Conservation (phyloP, 2,113 vertebrate species). For the Lota lota region DNA sequence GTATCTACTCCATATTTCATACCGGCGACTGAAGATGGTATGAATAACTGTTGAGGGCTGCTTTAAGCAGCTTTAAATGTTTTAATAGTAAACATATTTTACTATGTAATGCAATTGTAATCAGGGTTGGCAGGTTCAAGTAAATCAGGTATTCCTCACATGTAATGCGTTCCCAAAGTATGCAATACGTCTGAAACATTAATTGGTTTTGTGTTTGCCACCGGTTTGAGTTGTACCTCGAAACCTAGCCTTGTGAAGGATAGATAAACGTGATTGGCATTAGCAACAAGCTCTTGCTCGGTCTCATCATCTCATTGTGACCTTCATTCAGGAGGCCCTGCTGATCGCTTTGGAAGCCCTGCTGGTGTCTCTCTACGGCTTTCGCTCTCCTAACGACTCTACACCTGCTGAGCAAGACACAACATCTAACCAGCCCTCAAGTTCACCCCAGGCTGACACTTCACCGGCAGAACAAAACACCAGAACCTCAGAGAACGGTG, state of each 20-base stretch:
- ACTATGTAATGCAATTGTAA: background rate
- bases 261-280: background rate
- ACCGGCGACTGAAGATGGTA: too few relatives aligned
- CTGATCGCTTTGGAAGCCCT: conserved; percentile 85
- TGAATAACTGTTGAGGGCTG: too few relatives aligned
- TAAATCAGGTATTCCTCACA: background rate
- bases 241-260: background rate
- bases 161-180: too few relatives aligned
- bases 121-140: background rate
- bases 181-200: too few relatives aligned
- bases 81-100: too few relatives aligned
- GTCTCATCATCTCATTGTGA: background rate
- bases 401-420: conserved; percentile 62
- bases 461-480: background rate
- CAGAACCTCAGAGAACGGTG: background rate
- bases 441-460: conserved; percentile 6
- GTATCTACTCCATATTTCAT: conserved; percentile 53
- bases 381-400: conserved; percentile 61
- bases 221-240: too few relatives aligned
- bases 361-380: conserved; percentile 84
- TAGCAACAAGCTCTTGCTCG: background rate
- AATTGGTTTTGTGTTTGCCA: too few relatives aligned
- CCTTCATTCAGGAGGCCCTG: conserved; percentile 78
- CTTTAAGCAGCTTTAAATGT: too few relatives aligned
- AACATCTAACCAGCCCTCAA: conserved; percentile 20